A percentile compares a stretch with the other conserved stretches of the same genome.
Evolutionary conservation across 2,888 invertebrate species (phyloP).

Genomic region (Harmothoe impar): DNA sequence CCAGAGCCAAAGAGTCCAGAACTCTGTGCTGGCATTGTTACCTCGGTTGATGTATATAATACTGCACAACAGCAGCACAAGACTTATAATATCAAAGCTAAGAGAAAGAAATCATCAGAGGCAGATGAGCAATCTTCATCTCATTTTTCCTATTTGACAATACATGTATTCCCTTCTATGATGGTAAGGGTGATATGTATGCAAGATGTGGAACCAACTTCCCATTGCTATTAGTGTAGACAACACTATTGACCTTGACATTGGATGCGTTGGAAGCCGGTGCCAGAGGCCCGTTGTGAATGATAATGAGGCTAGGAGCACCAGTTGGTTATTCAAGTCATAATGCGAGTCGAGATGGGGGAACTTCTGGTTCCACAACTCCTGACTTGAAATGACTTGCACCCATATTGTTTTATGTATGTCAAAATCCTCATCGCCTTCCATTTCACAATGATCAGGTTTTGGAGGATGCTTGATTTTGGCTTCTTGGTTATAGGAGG

Average conservation of each 20-base stretch:
- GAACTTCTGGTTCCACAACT: background rate
- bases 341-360: background rate
- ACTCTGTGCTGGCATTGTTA: slow-evolving; percentile 7
- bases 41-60: background rate
- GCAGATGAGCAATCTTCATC: background rate
- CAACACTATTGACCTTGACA: background rate
- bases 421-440: slow-evolving; percentile 17
- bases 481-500: background rate
- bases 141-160: background rate
- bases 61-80: background rate
- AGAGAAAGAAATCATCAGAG: background rate
- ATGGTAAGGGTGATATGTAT: background rate
- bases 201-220: background rate
- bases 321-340: background rate
- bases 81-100: background rate
- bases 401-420: background rate
- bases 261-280: background rate
- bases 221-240: background rate
- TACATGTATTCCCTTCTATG: background rate
- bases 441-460: background rate
- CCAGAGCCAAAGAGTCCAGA: background rate
- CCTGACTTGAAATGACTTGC: background rate
- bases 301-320: background rate
- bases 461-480: slow-evolving; percentile 38
- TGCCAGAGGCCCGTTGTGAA: background rate